These are phyloP conservation scores for Cactoblastis cactorum DNA, from an alignment of 2,888 invertebrate genomes.

Conservation along the genomic window DNA sequence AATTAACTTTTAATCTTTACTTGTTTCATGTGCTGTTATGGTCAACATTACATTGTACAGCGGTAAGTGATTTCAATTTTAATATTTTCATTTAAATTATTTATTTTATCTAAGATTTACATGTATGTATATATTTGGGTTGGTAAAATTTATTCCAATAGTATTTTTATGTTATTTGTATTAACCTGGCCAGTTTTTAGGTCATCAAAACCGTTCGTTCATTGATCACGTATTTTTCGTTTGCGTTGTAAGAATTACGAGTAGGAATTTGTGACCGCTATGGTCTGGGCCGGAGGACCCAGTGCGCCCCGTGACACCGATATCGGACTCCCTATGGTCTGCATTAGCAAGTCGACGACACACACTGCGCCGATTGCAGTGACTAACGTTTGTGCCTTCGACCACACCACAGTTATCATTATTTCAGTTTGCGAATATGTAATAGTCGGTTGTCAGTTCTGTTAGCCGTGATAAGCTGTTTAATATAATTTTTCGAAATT, in stretches of 20 bases:
- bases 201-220: slow-evolving; percentile 67
- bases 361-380: slow-evolving; percentile 52
- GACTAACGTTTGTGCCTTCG: slow-evolving; percentile 62
- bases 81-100: too few relatives aligned
- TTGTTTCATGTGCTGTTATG: slow-evolving; percentile 70
- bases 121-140: not conserved
- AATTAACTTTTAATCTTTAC: slow-evolving; percentile 21
- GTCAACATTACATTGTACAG: slow-evolving; percentile 37
- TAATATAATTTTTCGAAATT: slow-evolving; percentile 4
- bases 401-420: slow-evolving; percentile 55
- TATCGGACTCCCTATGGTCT: slow-evolving; percentile 60
- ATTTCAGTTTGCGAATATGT: slow-evolving; percentile 65
- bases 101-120: too few relatives aligned
- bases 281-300: slow-evolving; percentile 52
- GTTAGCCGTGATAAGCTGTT: slow-evolving; percentile 26
- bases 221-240: slow-evolving; percentile 62
- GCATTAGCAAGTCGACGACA: slow-evolving; percentile 38
- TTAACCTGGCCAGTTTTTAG: slow-evolving; percentile 62
- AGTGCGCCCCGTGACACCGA: slow-evolving; percentile 66
- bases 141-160: not conserved
- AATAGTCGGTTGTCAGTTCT: slow-evolving; percentile 59
- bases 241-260: slow-evolving; percentile 72
- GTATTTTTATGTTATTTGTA: slow-evolving; percentile 35
- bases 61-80: slow-evolving; percentile 53
- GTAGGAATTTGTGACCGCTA: slow-evolving; percentile 77